phyloP scores from a whole-genome alignment of 2,113 vertebrate species.

The Stegostoma tigrinum region DNA sequence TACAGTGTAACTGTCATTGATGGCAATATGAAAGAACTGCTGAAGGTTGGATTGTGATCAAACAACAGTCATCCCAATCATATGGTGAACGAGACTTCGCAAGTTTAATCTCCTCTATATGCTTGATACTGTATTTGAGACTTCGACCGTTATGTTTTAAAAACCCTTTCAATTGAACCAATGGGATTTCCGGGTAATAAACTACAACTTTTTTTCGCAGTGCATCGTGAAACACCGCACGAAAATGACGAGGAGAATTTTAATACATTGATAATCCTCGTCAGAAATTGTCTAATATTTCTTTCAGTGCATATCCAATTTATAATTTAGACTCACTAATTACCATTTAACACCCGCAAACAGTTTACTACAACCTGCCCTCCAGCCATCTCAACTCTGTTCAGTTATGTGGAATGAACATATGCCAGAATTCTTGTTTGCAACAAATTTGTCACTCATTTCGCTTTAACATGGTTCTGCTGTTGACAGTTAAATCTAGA shows the following conservation, averaged over 20 bases:
- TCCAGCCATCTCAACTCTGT: neutral
- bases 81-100: neutral
- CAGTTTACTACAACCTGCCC: neutral
- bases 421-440: neutral
- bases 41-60: neutral
- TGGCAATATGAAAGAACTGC: neutral
- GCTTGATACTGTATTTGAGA: neutral
- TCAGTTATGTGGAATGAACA: neutral
- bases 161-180: neutral
- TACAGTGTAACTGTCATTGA: neutral
- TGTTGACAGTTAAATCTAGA: neutral
- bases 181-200: neutral
- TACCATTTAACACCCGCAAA: neutral
- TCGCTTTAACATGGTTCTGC: neutral
- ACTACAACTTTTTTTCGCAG: neutral
- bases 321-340: neutral
- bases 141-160: neutral
- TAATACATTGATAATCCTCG: neutral
- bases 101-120: neutral
- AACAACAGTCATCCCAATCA: neutral
- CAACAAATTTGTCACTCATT: neutral
- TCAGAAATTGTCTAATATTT: neutral
- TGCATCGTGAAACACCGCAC: neutral
- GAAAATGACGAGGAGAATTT: neutral
- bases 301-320: neutral